Evolutionary conservation across 2,888 invertebrate species (phyloP).

Genomic region (Mycogona germanica): DNA sequence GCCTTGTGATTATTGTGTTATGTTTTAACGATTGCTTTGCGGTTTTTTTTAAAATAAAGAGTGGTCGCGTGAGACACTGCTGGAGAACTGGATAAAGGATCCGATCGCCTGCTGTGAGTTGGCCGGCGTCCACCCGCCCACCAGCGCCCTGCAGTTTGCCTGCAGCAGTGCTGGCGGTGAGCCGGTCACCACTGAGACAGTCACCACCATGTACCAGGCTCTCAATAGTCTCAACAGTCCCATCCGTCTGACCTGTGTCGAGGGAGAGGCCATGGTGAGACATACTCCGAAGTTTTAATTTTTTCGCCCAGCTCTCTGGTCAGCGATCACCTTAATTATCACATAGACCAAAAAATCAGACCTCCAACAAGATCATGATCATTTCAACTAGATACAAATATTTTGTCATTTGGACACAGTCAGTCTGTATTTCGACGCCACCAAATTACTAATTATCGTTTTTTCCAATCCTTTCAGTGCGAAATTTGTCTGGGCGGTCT

Average conservation of each 20-base stretch:
- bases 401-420: no score
- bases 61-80: conserved; percentile 51
- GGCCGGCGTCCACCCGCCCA: conserved; percentile 50
- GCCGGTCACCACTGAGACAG: conserved; percentile 27
- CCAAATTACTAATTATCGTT: no score
- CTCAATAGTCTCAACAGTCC: conserved; percentile 24
- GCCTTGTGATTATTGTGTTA: not conserved
- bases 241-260: conserved; percentile 18
- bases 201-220: conserved; percentile 23
- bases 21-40: conserved; percentile 2
- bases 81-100: conserved; percentile 55
- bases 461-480: no score
- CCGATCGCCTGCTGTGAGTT: conserved; percentile 49
- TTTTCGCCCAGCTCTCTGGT: no score
- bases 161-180: conserved; percentile 26
- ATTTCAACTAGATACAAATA: no score
- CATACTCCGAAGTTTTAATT: no score
- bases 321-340: no score
- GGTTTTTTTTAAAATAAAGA: conserved; percentile 36
- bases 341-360: no score
- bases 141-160: conserved; percentile 34
- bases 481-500: conserved; percentile 15
- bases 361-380: no score
- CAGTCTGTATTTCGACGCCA: no score
- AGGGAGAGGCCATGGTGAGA: conserved; percentile 22